Conservation (phyloP, 2,888 invertebrate genomes). For the Camponotus fellah region DNA sequence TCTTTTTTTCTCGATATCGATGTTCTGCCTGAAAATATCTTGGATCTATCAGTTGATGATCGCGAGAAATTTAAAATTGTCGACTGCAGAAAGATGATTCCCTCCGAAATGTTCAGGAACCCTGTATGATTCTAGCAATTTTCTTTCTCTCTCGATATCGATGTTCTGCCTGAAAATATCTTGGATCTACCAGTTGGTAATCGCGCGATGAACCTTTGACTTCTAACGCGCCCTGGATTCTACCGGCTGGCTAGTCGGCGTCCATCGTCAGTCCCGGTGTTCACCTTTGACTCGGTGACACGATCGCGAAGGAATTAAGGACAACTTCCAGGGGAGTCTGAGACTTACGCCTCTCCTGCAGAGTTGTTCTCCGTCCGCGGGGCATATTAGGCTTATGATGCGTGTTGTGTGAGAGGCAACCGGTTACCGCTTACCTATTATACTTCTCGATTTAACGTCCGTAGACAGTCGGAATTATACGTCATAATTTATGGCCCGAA, state of each 20-base stretch:
- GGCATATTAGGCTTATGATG: conserved; percentile 27
- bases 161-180: background rate
- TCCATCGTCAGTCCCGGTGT: conserved; percentile 34
- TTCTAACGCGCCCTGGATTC: conserved; percentile 66
- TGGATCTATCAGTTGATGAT: no score
- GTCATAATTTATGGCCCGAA: conserved; percentile 39
- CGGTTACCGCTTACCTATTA: conserved; percentile 47
- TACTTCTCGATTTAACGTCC: conserved; percentile 30
- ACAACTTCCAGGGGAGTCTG: conserved; percentile 31
- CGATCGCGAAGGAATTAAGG: conserved; percentile 47
- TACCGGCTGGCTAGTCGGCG: conserved; percentile 50
- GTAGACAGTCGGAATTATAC: conserved; percentile 40
- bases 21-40: no score
- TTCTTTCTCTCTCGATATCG: background rate
- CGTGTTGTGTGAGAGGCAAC: conserved; percentile 33
- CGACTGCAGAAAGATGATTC: no score
- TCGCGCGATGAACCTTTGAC: conserved; percentile 76
- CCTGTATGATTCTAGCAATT: no score
- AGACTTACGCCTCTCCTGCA: conserved; percentile 25
- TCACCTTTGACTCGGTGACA: conserved; percentile 53
- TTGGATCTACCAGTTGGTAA: conserved; percentile 1
- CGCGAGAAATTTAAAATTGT: no score
- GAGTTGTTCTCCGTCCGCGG: conserved; percentile 12
- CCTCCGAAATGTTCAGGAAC: background rate
- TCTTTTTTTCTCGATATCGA: no score